Conservation (phyloP, 2,113 vertebrate species). For the Zapornia atra region DNA sequence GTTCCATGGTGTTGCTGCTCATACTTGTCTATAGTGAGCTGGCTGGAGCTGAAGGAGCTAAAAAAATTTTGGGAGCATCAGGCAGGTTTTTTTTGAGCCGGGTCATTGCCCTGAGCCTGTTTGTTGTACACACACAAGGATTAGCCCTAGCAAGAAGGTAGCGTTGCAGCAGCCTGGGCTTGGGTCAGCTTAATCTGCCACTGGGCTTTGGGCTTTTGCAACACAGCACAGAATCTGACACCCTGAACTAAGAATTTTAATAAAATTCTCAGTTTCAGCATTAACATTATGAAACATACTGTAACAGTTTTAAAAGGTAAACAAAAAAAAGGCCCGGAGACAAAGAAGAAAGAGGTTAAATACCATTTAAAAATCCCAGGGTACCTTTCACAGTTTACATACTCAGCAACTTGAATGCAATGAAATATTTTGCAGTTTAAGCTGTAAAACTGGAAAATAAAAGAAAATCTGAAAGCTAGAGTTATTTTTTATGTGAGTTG, state of each 20-base stretch:
- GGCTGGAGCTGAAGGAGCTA: not conserved
- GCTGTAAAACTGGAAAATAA: not conserved
- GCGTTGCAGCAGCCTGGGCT: not conserved
- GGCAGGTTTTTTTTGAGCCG: not conserved
- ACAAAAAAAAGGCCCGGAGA: not conserved
- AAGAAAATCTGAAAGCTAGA: not conserved
- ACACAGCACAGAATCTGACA: not conserved
- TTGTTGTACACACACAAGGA: not conserved
- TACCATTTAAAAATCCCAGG: not conserved
- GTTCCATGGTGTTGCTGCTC: not conserved
- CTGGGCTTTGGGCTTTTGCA: not conserved
- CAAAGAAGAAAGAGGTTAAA: not conserved
- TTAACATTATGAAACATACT: not conserved
- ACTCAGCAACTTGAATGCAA: not conserved
- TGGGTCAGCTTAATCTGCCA: not conserved
- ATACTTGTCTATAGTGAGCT: not conserved
- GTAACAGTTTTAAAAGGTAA: not conserved
- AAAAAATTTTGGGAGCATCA: not conserved
- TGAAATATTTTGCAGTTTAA: not conserved
- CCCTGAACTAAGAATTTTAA: not conserved
- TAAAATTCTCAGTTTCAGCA: constrained; percentile 2
- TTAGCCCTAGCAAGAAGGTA: not conserved
- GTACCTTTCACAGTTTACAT: not conserved
- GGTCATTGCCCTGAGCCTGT: not conserved
- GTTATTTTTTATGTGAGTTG: not conserved